Evolutionary conservation across 2,888 invertebrate species (phyloP), one percentile per base, ranked within the genome.

Genomic region (Ormyrus rosae): DNA sequence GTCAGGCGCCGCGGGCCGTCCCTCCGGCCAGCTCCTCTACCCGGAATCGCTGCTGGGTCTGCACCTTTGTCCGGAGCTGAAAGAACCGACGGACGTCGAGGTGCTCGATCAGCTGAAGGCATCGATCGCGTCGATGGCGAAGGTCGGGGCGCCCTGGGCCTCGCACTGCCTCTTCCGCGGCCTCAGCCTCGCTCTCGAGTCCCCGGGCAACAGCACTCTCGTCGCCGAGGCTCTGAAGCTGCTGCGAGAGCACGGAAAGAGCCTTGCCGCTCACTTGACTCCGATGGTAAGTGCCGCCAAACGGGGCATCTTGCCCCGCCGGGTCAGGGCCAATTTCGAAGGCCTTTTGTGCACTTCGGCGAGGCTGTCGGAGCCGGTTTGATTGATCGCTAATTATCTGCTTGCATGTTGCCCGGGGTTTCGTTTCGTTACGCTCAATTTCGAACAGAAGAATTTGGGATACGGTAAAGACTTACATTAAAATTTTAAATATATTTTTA

Each of bases 111-210:
- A n/a, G 53, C 19, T 9, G 4, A 7, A 6, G 51, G n/a, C 2
- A 11, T 69, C 8, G 10, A 63, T 34, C 34, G 34, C 34, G 34
- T 53, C 75, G 0, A 58, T 85, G 50, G 56, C 19, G 0, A 5
- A 8, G 5, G 10, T 56, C 13, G n/a, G 10, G 2, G 76, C 69
- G 19, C 84, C 86, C 8, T 85, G 84, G 84, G 85, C 85, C 70
- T 85, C 83, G 13, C 85, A 86, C 65, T 86, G 86, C 68, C 69
- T 86, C 48, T 75, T 84, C 78, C 82, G 82, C 34, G 70, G 72
- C 9, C 64, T 71, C 13, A 51, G 64, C 0, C 19, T 55, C 6
- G 56, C 64, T 11, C 45, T 58, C 19, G 64, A 65, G 50, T 45
- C 1, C 60, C 45, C 10, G 6, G 7, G 10, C 11, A n/a, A 11